Evolutionary conservation across 2,888 invertebrate species (phyloP), one percentile per base, ranked within the genome.

Genomic region (Rhamnusium bicolor): DNA sequence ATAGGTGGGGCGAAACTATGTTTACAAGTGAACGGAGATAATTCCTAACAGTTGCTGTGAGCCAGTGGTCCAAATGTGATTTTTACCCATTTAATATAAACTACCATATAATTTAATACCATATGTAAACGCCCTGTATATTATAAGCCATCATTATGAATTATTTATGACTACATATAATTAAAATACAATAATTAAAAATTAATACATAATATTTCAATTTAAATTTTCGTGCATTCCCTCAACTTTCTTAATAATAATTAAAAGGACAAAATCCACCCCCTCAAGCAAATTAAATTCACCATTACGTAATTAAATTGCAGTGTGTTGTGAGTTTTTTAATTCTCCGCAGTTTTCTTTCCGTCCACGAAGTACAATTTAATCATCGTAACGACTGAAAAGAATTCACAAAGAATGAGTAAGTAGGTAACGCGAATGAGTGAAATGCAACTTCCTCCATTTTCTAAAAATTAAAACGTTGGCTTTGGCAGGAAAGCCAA

Each of bases 351-450:
- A 49, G 71, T 70, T 69, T 60, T 71, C 58, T 72, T 65, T 69
- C 60, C 53, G 60, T 49, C 66, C 40, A 40, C 61, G 66, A 71
- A 71, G 72, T 71, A 69, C 66, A 71, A 73, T 75, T 73, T 69
- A 75, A 75, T 75, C 72, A 75, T 72, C 65, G 65, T 53, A 69
- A 60, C 71, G 71, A 62, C 51, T 71, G 75, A 69, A 75, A 75
- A 71, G 69, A 73, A 68, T 65, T 73, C 68, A 69, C 63, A 73
- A 71, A 75, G 71, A 66, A 27, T 60, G 16, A 62, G 24, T 58
- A 63, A 69, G 69, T 58, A 63, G 67, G 69, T 51, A 69, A 75
- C 47, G 70, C 69, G 71, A 75, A 72, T 75, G 75, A 71, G 49
- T 49, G 61, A 61, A 73, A 66, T 16, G 66, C 51, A 68, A 68